phyloP scores from a whole-genome alignment of 2,797 vertebrate species.

The Craterocephalus amniculus region DNA sequence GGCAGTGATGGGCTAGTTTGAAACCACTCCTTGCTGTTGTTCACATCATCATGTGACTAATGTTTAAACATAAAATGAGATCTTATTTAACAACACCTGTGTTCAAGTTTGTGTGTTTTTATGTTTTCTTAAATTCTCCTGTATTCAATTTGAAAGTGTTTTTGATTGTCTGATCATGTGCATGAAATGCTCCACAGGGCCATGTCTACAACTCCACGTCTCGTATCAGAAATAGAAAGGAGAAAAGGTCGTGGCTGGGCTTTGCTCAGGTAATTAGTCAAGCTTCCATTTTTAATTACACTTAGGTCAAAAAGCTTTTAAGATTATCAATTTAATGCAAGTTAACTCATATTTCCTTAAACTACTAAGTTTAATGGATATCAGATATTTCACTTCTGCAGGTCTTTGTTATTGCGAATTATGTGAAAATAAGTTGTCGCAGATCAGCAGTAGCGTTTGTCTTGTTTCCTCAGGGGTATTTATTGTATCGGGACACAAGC shows the following conservation, averaged over 20 bases:
- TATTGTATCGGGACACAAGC: slow-evolving; percentile 94
- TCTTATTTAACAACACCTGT: neutral
- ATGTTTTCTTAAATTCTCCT: neutral
- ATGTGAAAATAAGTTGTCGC: neutral
- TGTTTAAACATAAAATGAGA: neutral
- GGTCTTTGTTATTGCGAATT: neutral
- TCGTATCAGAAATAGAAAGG: slow-evolving; percentile 95
- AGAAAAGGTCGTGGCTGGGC: slow-evolving; percentile 97
- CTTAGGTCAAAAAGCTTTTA: neutral
- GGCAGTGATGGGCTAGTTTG: neutral
- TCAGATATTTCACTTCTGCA: neutral
- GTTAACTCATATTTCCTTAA: no score
- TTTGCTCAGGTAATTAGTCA: slow-evolving; percentile 92
- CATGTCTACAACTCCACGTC: slow-evolving; percentile 99
- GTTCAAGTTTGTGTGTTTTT: neutral
- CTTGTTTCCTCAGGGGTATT: slow-evolving; percentile 85
- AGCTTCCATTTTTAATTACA: neutral
- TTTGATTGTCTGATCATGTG: slow-evolving; percentile 17
- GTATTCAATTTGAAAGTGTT: neutral
- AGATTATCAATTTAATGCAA: neutral
- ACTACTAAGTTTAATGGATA: neutral
- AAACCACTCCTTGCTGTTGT: neutral
- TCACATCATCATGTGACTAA: neutral
- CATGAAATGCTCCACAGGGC: slow-evolving; percentile 83
- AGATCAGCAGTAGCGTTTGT: slow-evolving; percentile 11